Evolutionary conservation across 2,797 vertebrate genomes (phyloP).

Genomic region (Pipistrellus nathusii): DNA sequence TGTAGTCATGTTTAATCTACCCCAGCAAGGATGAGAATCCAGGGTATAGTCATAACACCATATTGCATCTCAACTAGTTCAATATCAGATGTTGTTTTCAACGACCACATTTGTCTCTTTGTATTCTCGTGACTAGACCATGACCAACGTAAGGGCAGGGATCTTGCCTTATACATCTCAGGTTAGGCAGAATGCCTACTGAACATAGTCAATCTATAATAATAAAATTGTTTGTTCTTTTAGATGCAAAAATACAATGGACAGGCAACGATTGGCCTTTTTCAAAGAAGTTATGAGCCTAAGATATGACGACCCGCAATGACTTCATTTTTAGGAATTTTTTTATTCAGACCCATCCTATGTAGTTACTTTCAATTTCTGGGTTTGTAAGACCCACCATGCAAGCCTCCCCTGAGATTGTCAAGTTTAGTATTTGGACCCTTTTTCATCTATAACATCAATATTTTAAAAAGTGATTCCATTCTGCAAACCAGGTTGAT

Average conservation of each 20-base stretch:
- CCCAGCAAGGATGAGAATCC: neutral
- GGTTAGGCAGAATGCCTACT: neutral
- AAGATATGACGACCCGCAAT: neutral
- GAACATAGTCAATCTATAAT: neutral
- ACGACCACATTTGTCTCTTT: neutral
- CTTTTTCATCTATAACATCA: neutral
- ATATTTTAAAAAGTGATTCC: neutral
- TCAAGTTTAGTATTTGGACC: neutral
- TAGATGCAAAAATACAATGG: neutral
- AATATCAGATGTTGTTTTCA: neutral
- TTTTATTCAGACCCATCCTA: neutral
- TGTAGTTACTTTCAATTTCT: neutral
- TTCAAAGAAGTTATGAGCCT: neutral
- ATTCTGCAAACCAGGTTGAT: neutral
- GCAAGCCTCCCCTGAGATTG: neutral
- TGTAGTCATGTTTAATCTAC: neutral
- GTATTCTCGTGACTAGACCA: neutral
- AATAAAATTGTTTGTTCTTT: neutral
- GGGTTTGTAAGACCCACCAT: neutral
- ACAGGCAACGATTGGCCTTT: neutral
- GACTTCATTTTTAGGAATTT: neutral
- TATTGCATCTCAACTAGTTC: neutral
- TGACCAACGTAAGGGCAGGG: neutral
- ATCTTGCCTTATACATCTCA: neutral
- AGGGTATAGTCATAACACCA: neutral